Evolutionary conservation across 2,113 vertebrate genomes (phyloP), one percentile per base, ranked within the genome.

Genomic region (Delphinus delphis): DNA sequence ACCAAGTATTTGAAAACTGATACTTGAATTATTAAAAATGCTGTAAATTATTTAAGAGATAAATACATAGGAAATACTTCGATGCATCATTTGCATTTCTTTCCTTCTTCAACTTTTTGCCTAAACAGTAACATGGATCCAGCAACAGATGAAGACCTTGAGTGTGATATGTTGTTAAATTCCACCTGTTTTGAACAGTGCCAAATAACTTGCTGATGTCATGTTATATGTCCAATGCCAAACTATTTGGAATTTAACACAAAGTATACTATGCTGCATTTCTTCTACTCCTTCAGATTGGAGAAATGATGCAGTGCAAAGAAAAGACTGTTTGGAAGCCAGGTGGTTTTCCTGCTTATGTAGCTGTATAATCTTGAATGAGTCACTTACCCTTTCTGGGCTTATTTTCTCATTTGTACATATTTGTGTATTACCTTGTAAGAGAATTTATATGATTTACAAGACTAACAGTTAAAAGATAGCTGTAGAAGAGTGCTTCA

Each of bases 1-100:
- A 58, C 6, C 70, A 33, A 58, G 2, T 76, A 86, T 93, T 84
- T 93, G 47, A 62, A 92, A 67, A 71, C 63, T 41, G 53, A 65
- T 84, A 76, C 74, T 94, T 85, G 25, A 71, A 88, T 93, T 95
- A 77, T 53, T 95, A 68, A 85, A 91, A 95, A 25, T 84, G 7
- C 36, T 65, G 5, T 84, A 33, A 90, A 87, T 74, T 79, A 33
- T 44, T 90, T 96, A 62, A 94, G 82, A 89, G 60, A 93, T 70
- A 53, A 85, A 18, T 41, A 60, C 5, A 71, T 53, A 90, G 65
- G 76, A 93, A 92, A 89, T 76, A 74, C 6, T 90, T 80, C 44
- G 26, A 41, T 77, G 15, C 8, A 47, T 79, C 41, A 33, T 74
- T 71, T 82, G 18, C 25, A 60, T 81, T 92, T 95, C 15, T 91